phyloP scores from a whole-genome alignment of 2,113 vertebrate genomes.

The Perognathus longimembris region DNA sequence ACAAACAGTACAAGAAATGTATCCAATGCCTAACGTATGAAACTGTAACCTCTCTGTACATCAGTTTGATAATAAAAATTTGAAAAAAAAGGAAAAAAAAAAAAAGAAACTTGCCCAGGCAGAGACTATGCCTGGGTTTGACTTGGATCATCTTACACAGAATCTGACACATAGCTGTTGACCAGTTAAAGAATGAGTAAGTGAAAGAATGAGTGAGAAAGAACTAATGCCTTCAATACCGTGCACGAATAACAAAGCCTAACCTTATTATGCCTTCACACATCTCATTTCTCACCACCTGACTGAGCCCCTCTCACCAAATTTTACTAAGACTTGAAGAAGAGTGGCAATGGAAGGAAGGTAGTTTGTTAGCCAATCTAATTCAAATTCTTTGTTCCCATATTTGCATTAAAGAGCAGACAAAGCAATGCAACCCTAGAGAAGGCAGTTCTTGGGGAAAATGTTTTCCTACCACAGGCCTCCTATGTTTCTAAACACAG shows the following conservation, averaged over 20 bases:
- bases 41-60: too few species aligned
- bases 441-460: constrained; percentile 59
- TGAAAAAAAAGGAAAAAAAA: neutral
- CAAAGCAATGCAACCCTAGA: constrained; percentile 61
- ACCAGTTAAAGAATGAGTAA: constrained; percentile 27
- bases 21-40: too few species aligned
- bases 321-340: constrained; percentile 31
- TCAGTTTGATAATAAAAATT: too few species aligned
- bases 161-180: constrained; percentile 21
- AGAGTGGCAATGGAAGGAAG: neutral
- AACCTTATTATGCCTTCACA: neutral
- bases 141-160: neutral
- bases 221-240: neutral
- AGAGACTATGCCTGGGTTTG: neutral
- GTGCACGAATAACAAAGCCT: neutral
- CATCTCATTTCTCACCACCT: neutral
- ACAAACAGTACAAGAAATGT: too few species aligned
- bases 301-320: constrained; percentile 11
- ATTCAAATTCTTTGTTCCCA: constrained; percentile 53
- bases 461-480: constrained; percentile 59
- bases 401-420: constrained; percentile 65
- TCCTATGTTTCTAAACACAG: constrained; percentile 67
- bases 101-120: neutral
- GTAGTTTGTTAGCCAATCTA: constrained; percentile 26
- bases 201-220: neutral